phyloP scores from a whole-genome alignment of 1,140 invertebrate genomes.

The Tenebrio molitor region DNA sequence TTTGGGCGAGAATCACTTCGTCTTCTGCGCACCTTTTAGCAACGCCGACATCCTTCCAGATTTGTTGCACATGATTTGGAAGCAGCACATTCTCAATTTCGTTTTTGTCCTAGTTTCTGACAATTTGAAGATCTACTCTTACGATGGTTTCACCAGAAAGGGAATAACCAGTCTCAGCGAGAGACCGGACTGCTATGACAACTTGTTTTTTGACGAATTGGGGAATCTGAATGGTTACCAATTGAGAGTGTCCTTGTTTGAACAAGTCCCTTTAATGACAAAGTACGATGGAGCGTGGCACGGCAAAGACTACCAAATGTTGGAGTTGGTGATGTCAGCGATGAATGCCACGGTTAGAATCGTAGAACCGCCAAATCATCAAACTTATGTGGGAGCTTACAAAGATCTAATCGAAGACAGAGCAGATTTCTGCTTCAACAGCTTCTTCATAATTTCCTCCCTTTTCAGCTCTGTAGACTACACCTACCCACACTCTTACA shows the following conservation, averaged over 20 bases:
- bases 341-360: slow-evolving; percentile 22
- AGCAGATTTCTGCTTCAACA: slow-evolving; percentile 37
- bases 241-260: slow-evolving; percentile 2
- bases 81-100: slow-evolving; percentile 17
- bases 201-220: slow-evolving; percentile 2
- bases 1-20: neutral
- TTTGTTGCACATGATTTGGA: neutral
- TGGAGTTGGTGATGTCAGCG: neutral
- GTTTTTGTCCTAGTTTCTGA: slow-evolving; percentile 1
- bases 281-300: neutral
- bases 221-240: slow-evolving; percentile 18
- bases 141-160: neutral
- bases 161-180: neutral
- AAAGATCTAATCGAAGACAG: neutral
- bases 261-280: neutral
- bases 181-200: neutral
- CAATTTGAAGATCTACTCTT: neutral
- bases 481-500: slow-evolving; percentile 4
- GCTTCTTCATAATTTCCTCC: neutral
- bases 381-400: neutral
- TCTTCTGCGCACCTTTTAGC: neutral
- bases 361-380: neutral
- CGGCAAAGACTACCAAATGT: slow-evolving; percentile 21
- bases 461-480: neutral
- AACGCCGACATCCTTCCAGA: neutral